A percentile compares a stretch with the other conserved stretches of the same genome.
These are phyloP conservation scores for Hystrix cristata DNA, from an alignment of 2,113 vertebrate genomes.

Conservation along the genomic window DNA sequence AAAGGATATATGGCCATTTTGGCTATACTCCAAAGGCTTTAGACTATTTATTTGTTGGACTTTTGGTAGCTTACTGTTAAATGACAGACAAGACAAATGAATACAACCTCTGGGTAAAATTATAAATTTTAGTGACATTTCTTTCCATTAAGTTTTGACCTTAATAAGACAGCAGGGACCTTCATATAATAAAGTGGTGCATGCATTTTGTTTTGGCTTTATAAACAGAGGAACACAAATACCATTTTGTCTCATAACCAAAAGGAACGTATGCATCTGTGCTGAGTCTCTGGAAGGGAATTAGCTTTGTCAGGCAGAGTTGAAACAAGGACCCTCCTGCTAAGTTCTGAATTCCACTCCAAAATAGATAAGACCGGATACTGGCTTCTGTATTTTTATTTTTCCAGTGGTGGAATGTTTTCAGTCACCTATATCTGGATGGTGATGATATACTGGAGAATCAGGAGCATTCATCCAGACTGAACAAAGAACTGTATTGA, in stretches of 20 bases:
- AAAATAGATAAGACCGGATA: constrained; percentile 34
- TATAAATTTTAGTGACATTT: constrained; percentile 73
- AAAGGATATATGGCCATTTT: constrained; percentile 53
- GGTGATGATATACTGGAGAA: neutral
- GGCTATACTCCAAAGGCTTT: constrained; percentile 45
- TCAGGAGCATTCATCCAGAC: constrained; percentile 15
- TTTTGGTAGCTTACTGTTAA: constrained; percentile 61
- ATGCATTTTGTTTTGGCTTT: constrained; percentile 60
- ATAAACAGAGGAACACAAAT: constrained; percentile 13
- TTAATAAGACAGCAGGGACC: constrained; percentile 50
- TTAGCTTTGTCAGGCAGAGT: constrained; percentile 15
- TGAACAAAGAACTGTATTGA: constrained; percentile 14
- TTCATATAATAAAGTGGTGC: constrained; percentile 60
- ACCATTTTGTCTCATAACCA: constrained; percentile 59
- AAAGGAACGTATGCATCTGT: constrained; percentile 1
- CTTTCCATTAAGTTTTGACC: constrained; percentile 72
- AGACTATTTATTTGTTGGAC: constrained; percentile 64
- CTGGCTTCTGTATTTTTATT: neutral
- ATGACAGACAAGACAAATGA: constrained; percentile 61
- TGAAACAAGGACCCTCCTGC: neutral
- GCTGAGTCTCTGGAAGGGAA: constrained; percentile 17
- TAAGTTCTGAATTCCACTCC: constrained; percentile 38
- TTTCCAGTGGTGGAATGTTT: neutral
- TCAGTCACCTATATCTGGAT: constrained; percentile 31
- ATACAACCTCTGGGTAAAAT: constrained; percentile 70